phyloP scores from a whole-genome alignment of 2,113 vertebrate species.

The Carassius carassius region DNA sequence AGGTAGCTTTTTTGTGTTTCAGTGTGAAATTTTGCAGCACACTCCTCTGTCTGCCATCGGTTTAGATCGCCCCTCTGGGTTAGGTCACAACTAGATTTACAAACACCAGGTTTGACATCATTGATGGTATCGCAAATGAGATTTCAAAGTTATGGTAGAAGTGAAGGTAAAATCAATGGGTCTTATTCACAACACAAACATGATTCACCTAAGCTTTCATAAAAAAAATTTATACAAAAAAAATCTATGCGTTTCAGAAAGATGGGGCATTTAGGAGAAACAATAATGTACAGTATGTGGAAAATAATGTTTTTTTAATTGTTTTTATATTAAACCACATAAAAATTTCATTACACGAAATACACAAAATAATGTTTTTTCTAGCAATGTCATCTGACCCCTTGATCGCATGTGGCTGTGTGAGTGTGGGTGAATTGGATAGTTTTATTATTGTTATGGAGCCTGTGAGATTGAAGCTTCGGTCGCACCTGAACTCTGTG shows the following conservation, averaged over 20 bases:
- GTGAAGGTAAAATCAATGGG: not conserved
- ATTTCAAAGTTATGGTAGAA: not conserved
- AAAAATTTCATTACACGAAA: too few species aligned
- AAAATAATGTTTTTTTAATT: too few species aligned
- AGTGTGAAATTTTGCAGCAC: not conserved
- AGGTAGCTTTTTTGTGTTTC: not conserved
- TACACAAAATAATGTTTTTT: too few species aligned
- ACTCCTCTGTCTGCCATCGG: too few species aligned
- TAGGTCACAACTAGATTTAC: not conserved
- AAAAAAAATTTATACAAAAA: not conserved
- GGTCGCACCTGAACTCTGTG: slow-evolving; percentile 38
- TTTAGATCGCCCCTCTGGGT: not conserved
- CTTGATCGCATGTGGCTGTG: not conserved
- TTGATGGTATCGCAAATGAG: not conserved
- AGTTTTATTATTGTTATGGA: slow-evolving; percentile 39
- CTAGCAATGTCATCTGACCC: too few species aligned
- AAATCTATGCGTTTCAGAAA: too few species aligned
- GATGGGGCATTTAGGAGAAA: too few species aligned
- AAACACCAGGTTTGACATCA: not conserved
- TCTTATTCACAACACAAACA: not conserved
- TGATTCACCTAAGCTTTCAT: not conserved
- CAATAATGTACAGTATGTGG: too few species aligned
- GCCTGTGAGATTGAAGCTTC: slow-evolving; percentile 40
- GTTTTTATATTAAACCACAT: too few species aligned
- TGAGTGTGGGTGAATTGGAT: slow-evolving; percentile 57